Base-by-base conservation (phyloP, 2,888 invertebrate genomes). In the Oscheius onirici region DNA sequence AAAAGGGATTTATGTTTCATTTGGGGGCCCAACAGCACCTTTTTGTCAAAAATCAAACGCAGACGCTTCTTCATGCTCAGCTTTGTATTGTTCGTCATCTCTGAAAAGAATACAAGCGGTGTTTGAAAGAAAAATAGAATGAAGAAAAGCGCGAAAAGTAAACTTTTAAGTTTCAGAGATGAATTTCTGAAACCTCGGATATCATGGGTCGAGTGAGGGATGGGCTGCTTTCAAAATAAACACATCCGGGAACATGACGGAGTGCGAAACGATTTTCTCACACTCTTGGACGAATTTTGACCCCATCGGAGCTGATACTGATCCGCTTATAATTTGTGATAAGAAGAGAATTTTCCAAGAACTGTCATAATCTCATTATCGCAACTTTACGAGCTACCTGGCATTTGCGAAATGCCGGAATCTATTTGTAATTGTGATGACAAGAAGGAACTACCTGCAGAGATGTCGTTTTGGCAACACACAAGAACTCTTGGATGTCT, bases 21-120 rank as follows among this genome's bases (percentile, higher is more conserved):
- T n/a, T 28, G 15, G 49, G 26, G 26, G n/a, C 46, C 10, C 6
- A 26, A 13, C 26, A 15, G n/a, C 28, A 49, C 63, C 63, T 63
- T 63, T 46, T 49, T 63, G 49, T 63, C 51, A 34, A 63, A 63
- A 49, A 63, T 63, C 51, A 63, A 63, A 49, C 63, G 63, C 34
- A 63, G 63, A 49, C 63, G 46, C 44, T 63, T 63, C 63, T 46
- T 63, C 49, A 63, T 49, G 49, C 63, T 63, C 63, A 63, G 28
- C 46, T 63, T 63, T 46, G 46, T 46, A 49, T 49, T 49, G 49
- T 63, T 49, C 34, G 49, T 63, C 63, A 63, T 63, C 46, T 58
- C 17, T n/a, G 22, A 34, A 58, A 34, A 58, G 17, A 13, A n/a
- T 46, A 46, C 6, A 11, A 11, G 20, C 11, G 8, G 46, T 34